Percentiles rank a stretch among this genome's conserved stretches.
phyloP scores from a whole-genome alignment of 2,113 vertebrate genomes.

The Protobothrops mucrosquamatus region DNA sequence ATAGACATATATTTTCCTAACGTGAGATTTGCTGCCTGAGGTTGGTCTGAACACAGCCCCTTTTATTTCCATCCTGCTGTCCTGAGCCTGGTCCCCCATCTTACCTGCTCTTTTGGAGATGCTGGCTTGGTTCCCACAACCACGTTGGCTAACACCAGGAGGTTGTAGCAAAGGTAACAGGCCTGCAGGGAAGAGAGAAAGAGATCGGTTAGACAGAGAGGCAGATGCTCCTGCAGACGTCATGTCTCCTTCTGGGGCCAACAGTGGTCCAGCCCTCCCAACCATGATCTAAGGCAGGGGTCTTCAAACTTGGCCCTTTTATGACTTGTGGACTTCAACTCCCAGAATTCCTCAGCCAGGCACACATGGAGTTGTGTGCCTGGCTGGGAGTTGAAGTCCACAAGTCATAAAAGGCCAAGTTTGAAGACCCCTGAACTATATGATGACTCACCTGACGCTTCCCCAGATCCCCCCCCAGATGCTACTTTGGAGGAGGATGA shows the following conservation, averaged over 20 bases:
- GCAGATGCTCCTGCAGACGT: neutral
- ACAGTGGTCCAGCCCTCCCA: neutral
- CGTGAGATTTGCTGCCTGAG: neutral
- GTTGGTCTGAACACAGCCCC: neutral
- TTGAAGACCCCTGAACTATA: too few relatives aligned
- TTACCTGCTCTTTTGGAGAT: slow-evolving; percentile 19
- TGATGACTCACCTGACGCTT: too few relatives aligned
- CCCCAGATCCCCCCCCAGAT: too few relatives aligned
- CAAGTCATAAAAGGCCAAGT: too few relatives aligned
- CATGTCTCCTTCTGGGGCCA: neutral
- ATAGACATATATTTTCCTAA: neutral
- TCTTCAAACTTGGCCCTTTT: too few relatives aligned
- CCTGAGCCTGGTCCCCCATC: neutral
- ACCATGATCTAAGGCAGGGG: neutral
- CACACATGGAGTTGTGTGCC: too few relatives aligned
- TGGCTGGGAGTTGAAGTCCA: too few relatives aligned
- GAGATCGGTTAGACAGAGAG: too few relatives aligned
- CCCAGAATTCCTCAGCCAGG: too few relatives aligned
- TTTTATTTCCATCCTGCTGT: neutral
- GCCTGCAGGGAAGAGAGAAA: slow-evolving; percentile 27
- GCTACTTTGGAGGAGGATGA: too few relatives aligned
- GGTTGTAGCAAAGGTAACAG: slow-evolving; percentile 59
- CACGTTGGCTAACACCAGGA: slow-evolving; percentile 53
- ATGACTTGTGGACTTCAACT: too few relatives aligned
- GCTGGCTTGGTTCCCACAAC: slow-evolving; percentile 50